Evolutionary conservation across 2,888 invertebrate species (phyloP), one percentile per base, ranked within the genome.

Genomic region (Andrena chrysosceles): DNA sequence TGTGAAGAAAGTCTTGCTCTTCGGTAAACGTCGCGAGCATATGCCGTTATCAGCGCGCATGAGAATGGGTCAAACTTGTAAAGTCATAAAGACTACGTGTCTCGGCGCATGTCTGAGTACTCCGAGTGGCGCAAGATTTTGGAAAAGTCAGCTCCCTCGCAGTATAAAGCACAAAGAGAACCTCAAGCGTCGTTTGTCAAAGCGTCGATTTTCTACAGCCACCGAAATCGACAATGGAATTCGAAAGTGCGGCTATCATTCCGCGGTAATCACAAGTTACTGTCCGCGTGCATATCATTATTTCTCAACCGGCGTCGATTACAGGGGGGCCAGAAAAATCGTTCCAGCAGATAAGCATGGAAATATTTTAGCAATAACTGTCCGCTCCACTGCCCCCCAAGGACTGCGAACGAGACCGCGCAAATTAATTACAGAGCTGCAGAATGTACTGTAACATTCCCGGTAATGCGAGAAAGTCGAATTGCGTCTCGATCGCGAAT

Each of bases 11-110:
- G 31, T 23, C n/a, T 54, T 10, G 2, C n/a, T 31, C 26, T 1
- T 48, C 7, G 71, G 60, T 80, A 81, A 80, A 49, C 49, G 59
- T 29, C 29, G 20, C 63, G 42, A 81, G 54, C 33, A 35, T 13
- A 26, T 56, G 35, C 52, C 20, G 76, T 75, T 84, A 77, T 80
- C 72, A 42, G 42, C 16, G 42, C 42, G 42, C 33, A 75, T 54
- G 7, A 72, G 63, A 84, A 76, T 72, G 74, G 77, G 82, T 67
- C 78, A 72, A 35, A 62, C 77, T 70, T 35, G 60, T 87, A 81
- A 86, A 86, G 31, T 33, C 31, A 85, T 84, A 83, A 75, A 84
- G 59, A 70, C 31, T 29, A n/a, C 2, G 4, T 33, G 49, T 26
- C 59, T 75, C 63, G 72, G 64, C 6, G 42, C 35, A 67, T 71